Evolutionary conservation across 2,888 invertebrate genomes (phyloP).

Genomic region (Sinodicranocentrus sp.): DNA sequence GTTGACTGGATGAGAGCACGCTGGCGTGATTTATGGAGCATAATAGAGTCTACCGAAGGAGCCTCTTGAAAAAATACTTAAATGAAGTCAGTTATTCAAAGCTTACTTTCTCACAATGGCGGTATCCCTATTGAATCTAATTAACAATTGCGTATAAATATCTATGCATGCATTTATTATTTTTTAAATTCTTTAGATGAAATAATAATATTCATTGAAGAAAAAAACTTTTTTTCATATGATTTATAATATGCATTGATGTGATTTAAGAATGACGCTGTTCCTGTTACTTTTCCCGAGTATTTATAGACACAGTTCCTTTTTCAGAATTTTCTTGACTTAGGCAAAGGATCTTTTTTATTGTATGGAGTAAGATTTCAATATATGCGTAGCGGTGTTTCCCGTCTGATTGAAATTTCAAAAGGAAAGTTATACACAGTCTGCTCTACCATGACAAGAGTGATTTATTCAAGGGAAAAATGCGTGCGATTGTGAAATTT

Average conservation of each 20-base stretch:
- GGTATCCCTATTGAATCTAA: slow-evolving; percentile 10
- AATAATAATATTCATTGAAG: too few species aligned
- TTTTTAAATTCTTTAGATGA: too few species aligned
- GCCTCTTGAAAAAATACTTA: too few species aligned
- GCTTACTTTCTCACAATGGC: slow-evolving; percentile 1
- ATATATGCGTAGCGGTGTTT: slow-evolving; percentile 20
- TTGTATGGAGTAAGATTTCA: slow-evolving; percentile 9
- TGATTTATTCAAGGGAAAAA: neutral
- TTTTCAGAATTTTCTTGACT: slow-evolving; percentile 12
- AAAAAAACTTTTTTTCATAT: neutral
- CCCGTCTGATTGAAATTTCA: slow-evolving; percentile 34
- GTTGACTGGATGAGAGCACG: too few species aligned
- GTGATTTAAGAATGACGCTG: neutral
- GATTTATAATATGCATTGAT: neutral
- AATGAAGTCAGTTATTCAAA: slow-evolving; percentile 4
- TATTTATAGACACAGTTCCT: slow-evolving; percentile 17
- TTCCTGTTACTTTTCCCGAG: slow-evolving; percentile 25
- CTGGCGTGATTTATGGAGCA: slow-evolving; percentile 3
- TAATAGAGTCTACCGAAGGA: neutral
- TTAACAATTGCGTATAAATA: slow-evolving; percentile 24
- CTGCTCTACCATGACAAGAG: slow-evolving; percentile 24
- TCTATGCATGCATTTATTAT: too few species aligned
- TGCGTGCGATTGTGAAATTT: neutral
- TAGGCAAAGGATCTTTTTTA: neutral
- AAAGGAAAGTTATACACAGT: slow-evolving; percentile 19